phyloP scores from a whole-genome alignment of 2,797 vertebrate species.

The Microctenopoma lineatum region DNA sequence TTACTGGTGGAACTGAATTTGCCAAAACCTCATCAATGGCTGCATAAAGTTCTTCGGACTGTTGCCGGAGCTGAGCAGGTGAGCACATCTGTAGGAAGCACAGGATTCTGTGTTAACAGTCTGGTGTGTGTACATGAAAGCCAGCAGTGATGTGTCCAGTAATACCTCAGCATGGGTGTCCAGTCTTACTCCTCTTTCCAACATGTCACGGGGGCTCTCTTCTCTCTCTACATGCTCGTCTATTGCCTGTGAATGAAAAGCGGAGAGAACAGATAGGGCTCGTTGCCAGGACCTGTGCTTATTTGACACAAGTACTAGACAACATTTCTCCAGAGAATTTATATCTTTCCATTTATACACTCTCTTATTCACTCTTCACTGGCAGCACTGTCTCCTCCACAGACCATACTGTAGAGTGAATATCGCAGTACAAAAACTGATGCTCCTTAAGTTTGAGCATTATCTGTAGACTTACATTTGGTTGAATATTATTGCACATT shows the following conservation, averaged over 20 bases:
- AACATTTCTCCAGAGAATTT: background rate
- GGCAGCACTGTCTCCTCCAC: background rate
- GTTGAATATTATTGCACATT: background rate
- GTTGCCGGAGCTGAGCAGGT: constrained; percentile 91
- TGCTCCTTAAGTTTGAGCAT: background rate
- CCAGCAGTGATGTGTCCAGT: background rate
- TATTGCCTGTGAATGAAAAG: constrained; percentile 73
- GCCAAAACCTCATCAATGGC: constrained; percentile 92
- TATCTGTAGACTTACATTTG: too few species aligned
- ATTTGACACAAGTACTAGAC: background rate
- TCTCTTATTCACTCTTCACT: background rate
- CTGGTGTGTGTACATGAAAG: background rate
- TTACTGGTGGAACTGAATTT: constrained; percentile 86
- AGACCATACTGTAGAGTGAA: background rate
- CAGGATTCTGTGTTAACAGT: background rate
- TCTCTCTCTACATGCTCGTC: constrained; percentile 84
- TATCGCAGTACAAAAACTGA: background rate
- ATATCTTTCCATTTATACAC: too few species aligned
- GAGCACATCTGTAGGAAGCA: constrained; percentile 87
- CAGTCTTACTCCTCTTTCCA: constrained; percentile 36
- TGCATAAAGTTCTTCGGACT: constrained; percentile 93
- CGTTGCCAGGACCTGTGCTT: background rate
- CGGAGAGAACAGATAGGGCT: constrained; percentile 23
- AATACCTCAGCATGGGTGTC: constrained; percentile 87
- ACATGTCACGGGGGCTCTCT: constrained; percentile 41